Base-by-base conservation (phyloP, 2,797 vertebrate genomes). In the Phoeniculus purpureus region DNA sequence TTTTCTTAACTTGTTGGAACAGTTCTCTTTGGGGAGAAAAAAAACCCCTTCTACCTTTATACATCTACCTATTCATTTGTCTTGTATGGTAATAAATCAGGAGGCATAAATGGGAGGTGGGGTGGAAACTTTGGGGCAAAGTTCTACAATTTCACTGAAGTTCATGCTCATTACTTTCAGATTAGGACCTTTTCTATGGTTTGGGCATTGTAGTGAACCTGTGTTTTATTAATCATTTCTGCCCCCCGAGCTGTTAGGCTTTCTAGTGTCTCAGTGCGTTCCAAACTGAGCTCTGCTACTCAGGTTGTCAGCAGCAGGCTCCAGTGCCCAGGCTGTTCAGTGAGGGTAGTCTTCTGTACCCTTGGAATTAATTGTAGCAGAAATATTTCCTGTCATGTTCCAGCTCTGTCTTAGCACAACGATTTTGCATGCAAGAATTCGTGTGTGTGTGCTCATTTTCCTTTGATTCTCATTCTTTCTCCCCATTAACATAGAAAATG, bases 1-100 rank as follows among this genome's bases (percentile, higher is more conserved):
- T 91, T 91, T 74, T 84, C 40, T 72, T 88, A 76, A 94, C 85
- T 94, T 96, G 91, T 90, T 94, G 70, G 75, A 90, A 91, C 87
- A 84, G 50, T 92, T 92, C 65, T 90, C 65, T 84, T 27, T 27
- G 45, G 27, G 60, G 32, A 61, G 61, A 4, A 34, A 65, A n/a
- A 72, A 48, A 54, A 40, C 15, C 47, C 12, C 55, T 94, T 47
- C 56, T 87, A 72, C 71, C 74, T 92, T 83, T 82, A 15, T 87
- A 76, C 59, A 88, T 85, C 48, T 87, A 88, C 72, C 65, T 93
- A 68, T 82, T 95, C n/a, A 77, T 94, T 93, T 94, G 90, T 87
- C 90, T 87, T 77, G 62, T 77, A 50, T 15, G 34, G 83, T 68
- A 83, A 83, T 94, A 93, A 93, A 94, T 94, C 81, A 93, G 29